Evolutionary conservation across 2,797 vertebrate species (phyloP).

Genomic region (Aeoliscus strigatus): DNA sequence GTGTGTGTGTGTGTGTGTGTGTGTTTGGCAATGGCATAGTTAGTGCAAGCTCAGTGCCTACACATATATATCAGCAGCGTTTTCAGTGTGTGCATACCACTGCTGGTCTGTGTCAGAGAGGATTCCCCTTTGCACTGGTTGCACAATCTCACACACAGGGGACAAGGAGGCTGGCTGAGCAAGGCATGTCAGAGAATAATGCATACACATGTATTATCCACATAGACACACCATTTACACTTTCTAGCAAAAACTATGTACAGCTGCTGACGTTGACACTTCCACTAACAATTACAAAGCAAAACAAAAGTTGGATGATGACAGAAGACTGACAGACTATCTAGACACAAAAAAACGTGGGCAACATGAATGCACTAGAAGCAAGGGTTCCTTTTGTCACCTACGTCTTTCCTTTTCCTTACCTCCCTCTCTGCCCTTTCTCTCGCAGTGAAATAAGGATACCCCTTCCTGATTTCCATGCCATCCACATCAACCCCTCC

Average conservation of each 20-base stretch:
- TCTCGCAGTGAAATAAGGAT: conserved; percentile 45
- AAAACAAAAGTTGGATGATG: neutral
- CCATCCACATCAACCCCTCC: conserved; percentile 40
- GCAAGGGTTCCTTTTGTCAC: conserved; percentile 54
- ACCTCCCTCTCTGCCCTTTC: conserved; percentile 19
- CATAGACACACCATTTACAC: neutral
- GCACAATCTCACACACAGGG: conserved; percentile 42
- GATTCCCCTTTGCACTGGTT: conserved; percentile 67
- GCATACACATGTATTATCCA: conserved; percentile 1
- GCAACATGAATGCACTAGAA: conserved; percentile 36
- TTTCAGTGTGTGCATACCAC: conserved; percentile 30
- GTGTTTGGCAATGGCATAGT: conserved; percentile 37
- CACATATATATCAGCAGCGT: conserved; percentile 53
- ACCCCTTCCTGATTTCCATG: conserved; percentile 53
- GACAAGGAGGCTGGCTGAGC: conserved; percentile 18
- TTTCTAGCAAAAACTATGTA: too few species aligned
- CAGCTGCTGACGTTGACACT: neutral
- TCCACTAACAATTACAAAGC: conserved; percentile 3
- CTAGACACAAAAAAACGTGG: neutral
- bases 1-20: conserved; percentile 38
- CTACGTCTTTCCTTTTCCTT: conserved; percentile 34
- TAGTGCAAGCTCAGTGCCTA: conserved; percentile 50
- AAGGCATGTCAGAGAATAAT: conserved; percentile 3
- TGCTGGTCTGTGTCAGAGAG: conserved; percentile 64
- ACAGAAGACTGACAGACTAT: too few species aligned